Evolutionary conservation across 2,797 vertebrate species (phyloP).

Genomic region (Poecilia velifera): DNA sequence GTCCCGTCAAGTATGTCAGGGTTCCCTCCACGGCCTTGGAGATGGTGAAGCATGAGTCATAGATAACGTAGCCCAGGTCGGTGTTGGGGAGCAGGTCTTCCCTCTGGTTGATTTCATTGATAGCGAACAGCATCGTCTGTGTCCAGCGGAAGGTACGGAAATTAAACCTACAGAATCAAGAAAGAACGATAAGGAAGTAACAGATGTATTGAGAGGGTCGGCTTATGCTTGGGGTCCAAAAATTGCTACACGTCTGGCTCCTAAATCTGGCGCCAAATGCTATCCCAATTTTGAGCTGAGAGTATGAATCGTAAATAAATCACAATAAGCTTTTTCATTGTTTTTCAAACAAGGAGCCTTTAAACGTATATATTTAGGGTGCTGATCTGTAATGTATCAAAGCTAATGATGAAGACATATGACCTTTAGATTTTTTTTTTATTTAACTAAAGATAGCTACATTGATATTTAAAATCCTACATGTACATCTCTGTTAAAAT

Average conservation of each 20-base stretch:
- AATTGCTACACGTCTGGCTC: background rate
- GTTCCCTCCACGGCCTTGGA: slow-evolving; percentile 88
- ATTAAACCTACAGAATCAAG: slow-evolving; percentile 81
- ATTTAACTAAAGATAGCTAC: background rate
- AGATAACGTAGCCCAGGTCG: slow-evolving; percentile 87
- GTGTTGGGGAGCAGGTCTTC: slow-evolving; percentile 81
- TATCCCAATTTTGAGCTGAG: background rate
- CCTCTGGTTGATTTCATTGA: slow-evolving; percentile 83
- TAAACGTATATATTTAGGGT: background rate
- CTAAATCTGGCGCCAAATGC: background rate
- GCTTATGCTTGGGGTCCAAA: background rate
- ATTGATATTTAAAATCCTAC: background rate
- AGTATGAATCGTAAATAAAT: background rate
- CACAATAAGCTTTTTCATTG: background rate
- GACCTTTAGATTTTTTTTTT: background rate
- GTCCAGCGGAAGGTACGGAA: slow-evolving; percentile 87
- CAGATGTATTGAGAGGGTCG: background rate
- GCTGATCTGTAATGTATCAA: background rate
- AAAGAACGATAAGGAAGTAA: background rate
- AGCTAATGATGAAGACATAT: background rate
- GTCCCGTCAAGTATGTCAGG: slow-evolving; percentile 86
- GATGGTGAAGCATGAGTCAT: slow-evolving; percentile 88
- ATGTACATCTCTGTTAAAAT: background rate
- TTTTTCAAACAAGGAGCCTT: background rate
- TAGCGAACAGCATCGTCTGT: slow-evolving; percentile 88